phyloP scores from a whole-genome alignment of 2,888 invertebrate species.

The Zygothrica quintamaculata region DNA sequence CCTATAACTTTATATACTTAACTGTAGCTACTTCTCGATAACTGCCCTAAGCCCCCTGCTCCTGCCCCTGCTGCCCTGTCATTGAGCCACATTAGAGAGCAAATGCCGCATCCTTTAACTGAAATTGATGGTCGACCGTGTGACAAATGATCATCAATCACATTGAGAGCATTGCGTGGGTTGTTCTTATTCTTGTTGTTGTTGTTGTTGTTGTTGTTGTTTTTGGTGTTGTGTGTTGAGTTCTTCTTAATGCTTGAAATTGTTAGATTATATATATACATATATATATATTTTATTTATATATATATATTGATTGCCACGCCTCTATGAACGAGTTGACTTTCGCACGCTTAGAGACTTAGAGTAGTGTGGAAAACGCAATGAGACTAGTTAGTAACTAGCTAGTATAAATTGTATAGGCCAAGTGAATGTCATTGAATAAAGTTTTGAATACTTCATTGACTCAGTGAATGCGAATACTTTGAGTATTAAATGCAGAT shows the following conservation, averaged over 20 bases:
- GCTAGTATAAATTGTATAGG: slow-evolving; percentile 61
- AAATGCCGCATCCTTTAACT: slow-evolving; percentile 66
- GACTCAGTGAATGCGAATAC: slow-evolving; percentile 34
- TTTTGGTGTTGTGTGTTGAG: slow-evolving; percentile 8
- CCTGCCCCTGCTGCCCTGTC: background rate
- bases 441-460: background rate
- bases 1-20: background rate
- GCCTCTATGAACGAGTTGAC: slow-evolving; percentile 17
- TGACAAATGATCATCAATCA: slow-evolving; percentile 81
- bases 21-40: slow-evolving; percentile 1
- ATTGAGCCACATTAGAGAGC: slow-evolving; percentile 33
- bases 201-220: slow-evolving; percentile 29
- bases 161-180: slow-evolving; percentile 52
- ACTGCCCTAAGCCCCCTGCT: background rate
- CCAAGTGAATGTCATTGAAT: slow-evolving; percentile 60
- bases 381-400: too few species aligned
- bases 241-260: background rate
- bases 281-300: too few species aligned
- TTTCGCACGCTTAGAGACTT: slow-evolving; percentile 76
- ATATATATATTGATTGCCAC: slow-evolving; percentile 25
- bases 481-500: slow-evolving; percentile 66
- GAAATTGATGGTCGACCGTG: slow-evolving; percentile 65
- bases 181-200: slow-evolving; percentile 30
- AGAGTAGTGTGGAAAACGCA: too few species aligned
- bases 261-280: slow-evolving; percentile 25